Evolutionary conservation across 64 coral and sea anemone species (phyloP), one percentile per base, ranked within the genome.

Genomic region (Hydrozoanthus tunicans): DNA sequence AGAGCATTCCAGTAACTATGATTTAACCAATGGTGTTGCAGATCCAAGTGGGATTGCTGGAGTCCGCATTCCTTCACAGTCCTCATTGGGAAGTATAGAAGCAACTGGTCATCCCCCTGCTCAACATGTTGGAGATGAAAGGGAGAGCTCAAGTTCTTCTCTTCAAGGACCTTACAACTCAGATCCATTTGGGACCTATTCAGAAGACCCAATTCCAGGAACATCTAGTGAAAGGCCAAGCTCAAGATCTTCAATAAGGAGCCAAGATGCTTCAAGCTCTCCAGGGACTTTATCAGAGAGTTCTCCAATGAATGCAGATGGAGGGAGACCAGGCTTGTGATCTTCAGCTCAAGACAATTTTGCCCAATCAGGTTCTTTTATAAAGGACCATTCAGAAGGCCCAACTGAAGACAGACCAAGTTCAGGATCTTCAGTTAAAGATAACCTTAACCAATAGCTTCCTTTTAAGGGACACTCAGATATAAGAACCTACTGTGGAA

Each of bases 91-190:
- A 27, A 58, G 67, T 57, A 9, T 8, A 81, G 79, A 64, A 81
- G 27, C 59, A 63, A 26, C 79, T 81, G 58, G 23, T 17, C 25
- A 51, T 10, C 15, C 80, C 5, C 59, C 6, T 0, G 9, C 78
- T 80, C 15, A 23, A 57, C 77, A 14, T 1, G 24, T n/a, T 80
- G 56, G 78, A 9, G 15, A 55, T 86, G 82, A 24, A 73, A 32
- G 58, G 68, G 9, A 5, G 4, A 55, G 83, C 73, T 86, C 82
- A 72, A 71, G 64, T 26, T 86, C 83, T 12, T 86, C 83, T 59
- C 10, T 86, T 56, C 20, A 11, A 68, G 58, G 65, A 6, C 53
- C 11, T 9, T 14, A 68, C 51, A 70, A 70, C n/a, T 54, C 64
- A 56, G 81, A 52, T 24, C 64, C 51, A 5, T 5, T 12, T 70